Percentiles rank a stretch among this genome's conserved stretches.
Conservation (phyloP, 2,888 invertebrate species). For the Unio pictorum region DNA sequence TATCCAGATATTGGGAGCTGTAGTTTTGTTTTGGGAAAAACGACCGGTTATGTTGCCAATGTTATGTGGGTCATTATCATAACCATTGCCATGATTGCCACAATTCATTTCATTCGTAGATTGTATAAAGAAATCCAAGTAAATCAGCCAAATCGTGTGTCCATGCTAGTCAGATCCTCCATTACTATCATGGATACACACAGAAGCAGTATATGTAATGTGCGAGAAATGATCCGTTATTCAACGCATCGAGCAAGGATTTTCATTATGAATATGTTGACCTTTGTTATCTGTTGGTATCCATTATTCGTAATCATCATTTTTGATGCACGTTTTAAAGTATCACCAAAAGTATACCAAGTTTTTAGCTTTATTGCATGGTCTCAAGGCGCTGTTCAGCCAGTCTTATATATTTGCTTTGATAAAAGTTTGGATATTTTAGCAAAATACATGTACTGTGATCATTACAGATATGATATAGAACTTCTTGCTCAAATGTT, state of each 20-base stretch:
- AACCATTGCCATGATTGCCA: conserved; percentile 63
- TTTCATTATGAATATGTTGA: conserved; percentile 62
- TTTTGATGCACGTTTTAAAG: conserved; percentile 65
- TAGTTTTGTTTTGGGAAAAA: conserved; percentile 67
- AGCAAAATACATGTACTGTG: conserved; percentile 57
- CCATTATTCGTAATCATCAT: conserved; percentile 68
- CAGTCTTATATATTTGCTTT: conserved; percentile 67
- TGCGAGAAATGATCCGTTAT: conserved; percentile 59
- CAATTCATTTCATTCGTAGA: conserved; percentile 66
- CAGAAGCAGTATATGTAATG: conserved; percentile 46
- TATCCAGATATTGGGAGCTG: conserved; percentile 70
- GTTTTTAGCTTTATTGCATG: conserved; percentile 70
- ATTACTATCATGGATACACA: conserved; percentile 60
- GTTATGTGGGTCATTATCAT: conserved; percentile 71
- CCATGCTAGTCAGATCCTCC: conserved; percentile 66
- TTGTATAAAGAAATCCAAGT: conserved; percentile 69
- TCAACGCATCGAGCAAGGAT: conserved; percentile 67
- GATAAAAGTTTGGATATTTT: conserved; percentile 67
- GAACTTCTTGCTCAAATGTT: conserved; percentile 51
- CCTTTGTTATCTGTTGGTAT: conserved; percentile 70
- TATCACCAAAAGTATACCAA: conserved; percentile 68
- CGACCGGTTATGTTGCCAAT: conserved; percentile 69
- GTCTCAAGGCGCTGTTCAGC: conserved; percentile 69
- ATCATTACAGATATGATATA: conserved; percentile 48
- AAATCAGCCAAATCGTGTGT: conserved; percentile 63